These are phyloP conservation scores for Prunella strophiata DNA, from an alignment of 2,797 vertebrate genomes.

Conservation along the genomic window DNA sequence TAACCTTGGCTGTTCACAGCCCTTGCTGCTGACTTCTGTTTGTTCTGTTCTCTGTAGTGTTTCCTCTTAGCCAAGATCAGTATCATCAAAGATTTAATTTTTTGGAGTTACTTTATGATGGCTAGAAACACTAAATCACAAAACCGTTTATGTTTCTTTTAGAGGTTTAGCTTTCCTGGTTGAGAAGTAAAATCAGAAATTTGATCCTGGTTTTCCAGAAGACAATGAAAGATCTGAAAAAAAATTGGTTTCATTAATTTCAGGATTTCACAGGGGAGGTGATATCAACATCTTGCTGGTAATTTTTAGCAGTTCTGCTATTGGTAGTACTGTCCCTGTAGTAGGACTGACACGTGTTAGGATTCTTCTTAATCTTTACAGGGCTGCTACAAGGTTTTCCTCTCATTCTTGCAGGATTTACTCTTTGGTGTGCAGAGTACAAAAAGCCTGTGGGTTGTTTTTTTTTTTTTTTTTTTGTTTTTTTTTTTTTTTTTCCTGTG, in stretches of 20 bases:
- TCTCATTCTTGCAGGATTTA: neutral
- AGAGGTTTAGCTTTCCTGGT: neutral
- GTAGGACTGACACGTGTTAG: neutral
- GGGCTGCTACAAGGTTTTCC: neutral
- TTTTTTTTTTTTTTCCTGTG: neutral
- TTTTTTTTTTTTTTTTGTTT: neutral
- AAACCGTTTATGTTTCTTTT: neutral
- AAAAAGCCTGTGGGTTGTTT: neutral
- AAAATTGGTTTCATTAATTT: neutral
- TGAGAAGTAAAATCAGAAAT: neutral
- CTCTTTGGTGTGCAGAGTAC: neutral
- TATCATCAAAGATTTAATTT: neutral
- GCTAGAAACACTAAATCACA: neutral
- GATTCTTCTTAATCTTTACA: neutral
- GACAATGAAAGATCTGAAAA: neutral
- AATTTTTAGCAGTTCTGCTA: neutral
- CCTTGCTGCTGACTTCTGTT: neutral
- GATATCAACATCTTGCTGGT: neutral
- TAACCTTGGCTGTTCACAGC: neutral
- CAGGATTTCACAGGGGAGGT: neutral
- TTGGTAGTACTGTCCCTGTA: neutral
- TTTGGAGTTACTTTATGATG: neutral
- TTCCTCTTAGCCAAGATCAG: neutral
- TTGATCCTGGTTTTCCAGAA: neutral
- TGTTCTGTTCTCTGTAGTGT: neutral